Evolutionary conservation across 2,888 invertebrate genomes (phyloP), one percentile per base, ranked within the genome.

Genomic region (Frankliniella intonsa): DNA sequence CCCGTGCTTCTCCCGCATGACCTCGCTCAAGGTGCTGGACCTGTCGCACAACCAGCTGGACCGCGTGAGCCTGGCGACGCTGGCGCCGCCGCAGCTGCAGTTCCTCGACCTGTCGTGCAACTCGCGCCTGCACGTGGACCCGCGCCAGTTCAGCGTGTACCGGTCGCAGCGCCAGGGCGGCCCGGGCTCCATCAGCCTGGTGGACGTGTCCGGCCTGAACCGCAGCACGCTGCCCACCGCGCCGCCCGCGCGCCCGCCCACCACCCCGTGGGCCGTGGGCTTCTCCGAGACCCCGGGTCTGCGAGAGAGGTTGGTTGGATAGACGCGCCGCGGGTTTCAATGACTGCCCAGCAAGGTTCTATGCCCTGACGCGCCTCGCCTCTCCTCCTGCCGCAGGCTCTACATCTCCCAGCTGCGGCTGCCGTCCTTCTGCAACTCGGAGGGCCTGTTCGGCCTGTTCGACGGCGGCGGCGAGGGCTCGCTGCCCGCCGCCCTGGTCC

Each of bases 51-150:
- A 96, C 87, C 94, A 95, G 87, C 88, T 96, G 81, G 94, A 95
- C 87, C 92, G 93, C 84, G 91, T 96, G 82, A 95, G 95, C 88
- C 89, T 96, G 85, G 90, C 92, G 82, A 90, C 92, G 7, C 87
- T 96, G 81, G 94, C 95, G 76, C 95, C 95, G 3, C 93, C 94
- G 81, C 95, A 95, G 86, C 89, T 96, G 55, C 95, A 95, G 87
- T 95, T 95, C 87, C 89, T 96, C 80, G 96, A 96, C 87, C 91
- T 96, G 86, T 95, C 95, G 0, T 95, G 95, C 85, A 96, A 96
- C 86, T 90, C 92, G 80, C 93, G 94, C 85, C 89, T 96, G 12
- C 94, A 94, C 88, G 94, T 96, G 3, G 95, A 96, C 86, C 94
- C 94, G 19, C 91, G 94, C 80, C 95, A 95, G 87, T 93, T 95